Percentiles rank a stretch among this genome's conserved stretches.
phyloP scores from a whole-genome alignment of 2,113 vertebrate genomes.

The Sphyrna mokarran region DNA sequence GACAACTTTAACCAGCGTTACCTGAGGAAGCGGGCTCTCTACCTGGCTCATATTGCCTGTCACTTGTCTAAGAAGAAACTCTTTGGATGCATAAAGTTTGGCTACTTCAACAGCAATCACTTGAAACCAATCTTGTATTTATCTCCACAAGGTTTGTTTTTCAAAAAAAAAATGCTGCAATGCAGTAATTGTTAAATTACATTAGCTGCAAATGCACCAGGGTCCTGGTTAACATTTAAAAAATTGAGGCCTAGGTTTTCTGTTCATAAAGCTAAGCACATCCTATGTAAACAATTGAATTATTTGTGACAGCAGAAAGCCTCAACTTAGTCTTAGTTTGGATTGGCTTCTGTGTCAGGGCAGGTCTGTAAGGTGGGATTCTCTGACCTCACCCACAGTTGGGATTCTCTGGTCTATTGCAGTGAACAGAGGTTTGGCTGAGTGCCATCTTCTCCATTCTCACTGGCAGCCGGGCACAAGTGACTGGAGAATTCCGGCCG shows the following conservation, averaged over 20 bases:
- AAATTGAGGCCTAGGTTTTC: neutral
- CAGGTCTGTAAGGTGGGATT: neutral
- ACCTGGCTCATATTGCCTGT: conserved; percentile 74
- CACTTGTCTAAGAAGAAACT: conserved; percentile 60
- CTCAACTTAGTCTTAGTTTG: neutral
- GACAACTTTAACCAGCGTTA: conserved; percentile 90
- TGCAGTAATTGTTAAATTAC: neutral
- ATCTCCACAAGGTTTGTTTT: conserved; percentile 65
- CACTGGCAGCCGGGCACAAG: too few species aligned
- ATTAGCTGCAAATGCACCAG: neutral
- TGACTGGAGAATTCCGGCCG: too few species aligned
- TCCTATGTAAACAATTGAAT: neutral
- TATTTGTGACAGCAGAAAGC: neutral
- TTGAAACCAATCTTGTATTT: conserved; percentile 76
- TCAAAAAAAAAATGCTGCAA: neutral
- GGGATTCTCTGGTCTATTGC: too few species aligned
- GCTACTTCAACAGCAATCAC: conserved; percentile 79
- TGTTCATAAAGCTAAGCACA: neutral
- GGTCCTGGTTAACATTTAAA: neutral
- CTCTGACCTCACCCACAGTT: neutral
- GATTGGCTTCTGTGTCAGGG: neutral
- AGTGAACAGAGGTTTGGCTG: too few species aligned
- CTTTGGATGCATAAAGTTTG: conserved; percentile 71
- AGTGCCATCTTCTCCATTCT: too few species aligned
- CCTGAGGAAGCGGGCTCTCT: conserved; percentile 84